Percentiles rank a stretch among this genome's conserved stretches.
These are phyloP conservation scores for Cylloceria caligata DNA, from an alignment of 2,888 invertebrate genomes.

Conservation along the genomic window DNA sequence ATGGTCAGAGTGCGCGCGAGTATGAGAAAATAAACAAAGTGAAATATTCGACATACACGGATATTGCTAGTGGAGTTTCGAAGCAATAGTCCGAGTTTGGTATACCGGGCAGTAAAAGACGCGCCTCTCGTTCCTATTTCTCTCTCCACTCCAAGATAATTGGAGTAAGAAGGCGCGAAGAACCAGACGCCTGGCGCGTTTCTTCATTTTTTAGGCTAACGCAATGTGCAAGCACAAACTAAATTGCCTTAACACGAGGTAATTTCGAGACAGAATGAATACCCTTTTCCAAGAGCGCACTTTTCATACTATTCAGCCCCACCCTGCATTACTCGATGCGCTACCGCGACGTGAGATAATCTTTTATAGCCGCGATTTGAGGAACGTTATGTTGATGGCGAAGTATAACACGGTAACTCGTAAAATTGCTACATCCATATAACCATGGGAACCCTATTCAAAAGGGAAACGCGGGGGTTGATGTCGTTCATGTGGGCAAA, in stretches of 20 bases:
- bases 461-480: background rate
- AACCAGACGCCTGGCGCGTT: slow-evolving; percentile 36
- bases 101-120: slow-evolving; percentile 62
- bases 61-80: slow-evolving; percentile 26
- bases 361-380: slow-evolving; percentile 31
- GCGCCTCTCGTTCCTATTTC: slow-evolving; percentile 15
- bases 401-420: slow-evolving; percentile 2
- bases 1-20: background rate
- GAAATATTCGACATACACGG: slow-evolving; percentile 46
- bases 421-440: slow-evolving; percentile 9
- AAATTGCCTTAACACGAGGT: slow-evolving; percentile 55
- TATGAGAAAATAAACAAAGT: slow-evolving; percentile 17
- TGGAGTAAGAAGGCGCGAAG: slow-evolving; percentile 67
- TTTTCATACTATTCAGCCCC: slow-evolving; percentile 30
- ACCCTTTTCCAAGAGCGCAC: slow-evolving; percentile 33
- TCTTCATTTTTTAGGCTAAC: slow-evolving; percentile 51
- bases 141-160: slow-evolving; percentile 51
- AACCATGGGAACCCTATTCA: background rate
- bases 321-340: slow-evolving; percentile 31
- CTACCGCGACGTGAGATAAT: slow-evolving; percentile 19
- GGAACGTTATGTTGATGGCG: slow-evolving; percentile 4
- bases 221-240: slow-evolving; percentile 21
- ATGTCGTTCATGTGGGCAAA: background rate
- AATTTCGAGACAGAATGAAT: slow-evolving; percentile 51
- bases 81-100: slow-evolving; percentile 41